phyloP scores from a whole-genome alignment of 2,113 vertebrate species.

The Macquaria ambigua region DNA sequence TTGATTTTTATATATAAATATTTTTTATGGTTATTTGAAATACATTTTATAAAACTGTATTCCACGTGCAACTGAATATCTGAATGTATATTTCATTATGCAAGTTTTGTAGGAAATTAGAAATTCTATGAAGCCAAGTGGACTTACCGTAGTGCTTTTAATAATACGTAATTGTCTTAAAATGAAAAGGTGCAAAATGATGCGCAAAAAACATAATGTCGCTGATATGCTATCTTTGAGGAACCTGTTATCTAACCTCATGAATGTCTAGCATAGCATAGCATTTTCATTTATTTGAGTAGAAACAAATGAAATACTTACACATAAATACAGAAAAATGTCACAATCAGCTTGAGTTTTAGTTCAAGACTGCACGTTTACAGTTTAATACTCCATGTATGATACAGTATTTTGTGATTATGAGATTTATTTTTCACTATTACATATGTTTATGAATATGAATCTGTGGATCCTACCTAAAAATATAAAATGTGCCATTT shows the following conservation, averaged over 20 bases:
- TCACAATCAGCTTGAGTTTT: conserved; percentile 56
- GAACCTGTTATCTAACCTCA: conserved; percentile 64
- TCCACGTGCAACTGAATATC: conserved; percentile 76
- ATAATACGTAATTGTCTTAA: conserved; percentile 34
- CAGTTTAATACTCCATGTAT: conserved; percentile 52
- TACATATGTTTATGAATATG: conserved; percentile 46
- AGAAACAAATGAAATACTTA: conserved; percentile 60
- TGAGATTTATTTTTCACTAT: conserved; percentile 53
- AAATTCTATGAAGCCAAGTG: conserved; percentile 63
- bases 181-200: conserved; percentile 68
- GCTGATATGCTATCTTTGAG: conserved; percentile 72
- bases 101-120: conserved; percentile 67
- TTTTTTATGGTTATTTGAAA: conserved; percentile 65
- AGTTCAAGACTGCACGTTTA: conserved; percentile 55
- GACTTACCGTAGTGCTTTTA: conserved; percentile 63
- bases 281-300: conserved; percentile 60
- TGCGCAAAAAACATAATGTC: conserved; percentile 41
- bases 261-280: conserved; percentile 68
- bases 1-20: conserved; percentile 47
- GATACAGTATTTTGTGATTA: conserved; percentile 47
- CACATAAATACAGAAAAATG: conserved; percentile 45
- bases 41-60: conserved; percentile 72
- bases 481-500: conserved; percentile 66
- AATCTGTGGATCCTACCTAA: conserved; percentile 61
- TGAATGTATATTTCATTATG: conserved; percentile 83